These are phyloP conservation scores for Zaprionus africanus DNA, from an alignment of 1,140 invertebrate genomes.

Conservation along the genomic window DNA sequence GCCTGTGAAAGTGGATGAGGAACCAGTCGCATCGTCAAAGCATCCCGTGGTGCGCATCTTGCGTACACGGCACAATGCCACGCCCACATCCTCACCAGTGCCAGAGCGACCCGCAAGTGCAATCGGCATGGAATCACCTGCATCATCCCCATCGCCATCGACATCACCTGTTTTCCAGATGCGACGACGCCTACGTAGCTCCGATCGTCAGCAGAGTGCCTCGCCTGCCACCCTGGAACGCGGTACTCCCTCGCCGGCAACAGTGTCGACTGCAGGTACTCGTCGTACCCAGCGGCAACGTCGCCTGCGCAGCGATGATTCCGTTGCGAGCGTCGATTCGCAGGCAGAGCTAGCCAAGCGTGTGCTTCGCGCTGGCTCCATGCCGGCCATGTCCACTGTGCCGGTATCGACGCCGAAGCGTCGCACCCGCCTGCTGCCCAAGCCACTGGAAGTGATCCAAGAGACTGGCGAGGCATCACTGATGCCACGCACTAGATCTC, in stretches of 20 bases:
- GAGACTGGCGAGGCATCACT: constrained; percentile 28
- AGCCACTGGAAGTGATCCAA: constrained; percentile 55
- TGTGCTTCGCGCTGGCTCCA: constrained; percentile 14
- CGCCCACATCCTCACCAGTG: background rate
- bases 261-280: background rate
- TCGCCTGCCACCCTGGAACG: background rate
- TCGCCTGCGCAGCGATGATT: constrained; percentile 8
- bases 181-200: constrained; percentile 7
- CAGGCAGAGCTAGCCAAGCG: background rate
- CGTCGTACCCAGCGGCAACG: background rate
- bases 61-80: background rate
- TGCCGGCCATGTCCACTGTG: constrained; percentile 17
- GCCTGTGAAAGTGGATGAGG: background rate
- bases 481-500: constrained; percentile 54
- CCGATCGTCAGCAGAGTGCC: background rate
- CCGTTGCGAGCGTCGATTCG: constrained; percentile 5
- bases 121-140: background rate
- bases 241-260: constrained; percentile 3
- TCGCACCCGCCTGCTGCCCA: constrained; percentile 31
- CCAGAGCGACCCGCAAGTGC: background rate
- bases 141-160: background rate
- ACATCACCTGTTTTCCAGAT: background rate
- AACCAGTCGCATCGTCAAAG: background rate
- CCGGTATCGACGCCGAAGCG: constrained; percentile 39
- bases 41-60: background rate